Conservation (phyloP, 2,888 invertebrate species). For the Tiliacea aurago region DNA sequence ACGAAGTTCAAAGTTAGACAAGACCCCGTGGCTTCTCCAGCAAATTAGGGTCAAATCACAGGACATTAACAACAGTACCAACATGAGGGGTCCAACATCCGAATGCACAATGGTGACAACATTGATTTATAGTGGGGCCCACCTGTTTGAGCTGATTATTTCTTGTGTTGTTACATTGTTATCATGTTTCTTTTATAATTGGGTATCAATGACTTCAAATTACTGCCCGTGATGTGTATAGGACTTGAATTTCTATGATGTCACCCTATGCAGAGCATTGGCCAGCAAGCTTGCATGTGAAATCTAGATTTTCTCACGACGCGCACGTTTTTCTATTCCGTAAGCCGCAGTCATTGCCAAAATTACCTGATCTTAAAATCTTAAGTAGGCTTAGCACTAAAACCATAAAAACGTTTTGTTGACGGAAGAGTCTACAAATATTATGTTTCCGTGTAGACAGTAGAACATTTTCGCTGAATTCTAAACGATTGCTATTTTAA, state of each 20-base stretch:
- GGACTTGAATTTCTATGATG: background rate
- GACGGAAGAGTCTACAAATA: too few species aligned
- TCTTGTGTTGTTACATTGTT: conserved; percentile 4
- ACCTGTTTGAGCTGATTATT: conserved; percentile 75
- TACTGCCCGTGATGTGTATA: background rate
- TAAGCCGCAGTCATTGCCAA: too few species aligned
- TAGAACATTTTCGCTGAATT: too few species aligned
- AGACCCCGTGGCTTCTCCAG: background rate
- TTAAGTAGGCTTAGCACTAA: too few species aligned
- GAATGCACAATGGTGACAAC: conserved; percentile 58
- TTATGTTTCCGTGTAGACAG: too few species aligned
- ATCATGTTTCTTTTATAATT: conserved; percentile 41
- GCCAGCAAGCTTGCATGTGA: too few species aligned
- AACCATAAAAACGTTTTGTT: too few species aligned
- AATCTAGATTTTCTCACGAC: too few species aligned
- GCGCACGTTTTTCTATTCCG: too few species aligned
- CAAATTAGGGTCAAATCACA: conserved; percentile 48
- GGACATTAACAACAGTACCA: conserved; percentile 47
- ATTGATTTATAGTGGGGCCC: conserved; percentile 76
- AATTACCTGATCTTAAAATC: too few species aligned
- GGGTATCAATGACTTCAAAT: background rate
- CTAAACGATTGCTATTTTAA: too few species aligned
- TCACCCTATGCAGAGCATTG: background rate
- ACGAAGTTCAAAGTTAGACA: background rate
- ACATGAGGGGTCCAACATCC: conserved; percentile 52